Evolutionary conservation across 2,888 invertebrate species (phyloP), one percentile per base, ranked within the genome.

Genomic region (Dynastes grantii): DNA sequence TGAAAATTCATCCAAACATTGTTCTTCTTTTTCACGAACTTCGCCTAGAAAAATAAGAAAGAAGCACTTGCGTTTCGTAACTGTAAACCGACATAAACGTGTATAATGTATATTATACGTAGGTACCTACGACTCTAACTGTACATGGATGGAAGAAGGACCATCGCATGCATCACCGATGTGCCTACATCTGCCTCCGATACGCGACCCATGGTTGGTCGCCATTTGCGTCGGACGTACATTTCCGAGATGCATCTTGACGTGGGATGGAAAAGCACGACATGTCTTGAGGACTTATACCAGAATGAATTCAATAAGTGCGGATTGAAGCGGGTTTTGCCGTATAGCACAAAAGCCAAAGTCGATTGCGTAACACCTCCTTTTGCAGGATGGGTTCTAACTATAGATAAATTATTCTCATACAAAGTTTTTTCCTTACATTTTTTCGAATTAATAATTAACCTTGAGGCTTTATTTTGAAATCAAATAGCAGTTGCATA

Each of bases 1-100:
- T 37, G 0, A 37, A 5, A 37, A 37, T 37, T 37, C 32, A 5
- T 1, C 32, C 32, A 37, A 37, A 5, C 32, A 37, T 37, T 5
- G 32, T 4, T 37, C 32, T 37, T 37, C 5, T 37, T 37, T 37
- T 37, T 37, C 32, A 37, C 32, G 32, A 55, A 22, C n/a, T 55
- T 55, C 55, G 22, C 1, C 55, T 22, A 13, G 65, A 16, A 22
- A 40, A 40, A 45, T 13, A 45, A 45, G 61, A 58, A 61, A n/a
- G 58, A 58, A 58, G 9, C 29, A 11, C 58, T 11, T 40, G 75
- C 61, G 16, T 75, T 75, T 75, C 75, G 75, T 58, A 75, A 75
- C 75, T 75, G 61, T 61, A 32, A 49, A 68, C 13, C 27, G 75
- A 32, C 45, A 45, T 45, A 45, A 8, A 45, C 8, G 45, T 45